Conservation (phyloP, 2,113 vertebrate genomes). For the Amblyopsis rosae region DNA sequence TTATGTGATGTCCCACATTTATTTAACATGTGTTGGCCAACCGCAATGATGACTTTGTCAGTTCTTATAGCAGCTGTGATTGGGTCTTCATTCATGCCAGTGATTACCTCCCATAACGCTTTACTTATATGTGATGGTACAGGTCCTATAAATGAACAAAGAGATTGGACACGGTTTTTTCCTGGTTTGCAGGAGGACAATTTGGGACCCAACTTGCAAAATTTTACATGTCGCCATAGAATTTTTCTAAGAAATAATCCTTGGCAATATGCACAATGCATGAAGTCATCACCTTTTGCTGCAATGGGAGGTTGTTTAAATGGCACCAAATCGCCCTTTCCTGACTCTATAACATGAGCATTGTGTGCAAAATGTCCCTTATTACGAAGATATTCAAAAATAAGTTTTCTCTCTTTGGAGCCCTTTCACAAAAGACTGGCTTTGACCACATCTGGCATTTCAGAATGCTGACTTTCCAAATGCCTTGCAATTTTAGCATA, state of each 20-base stretch:
- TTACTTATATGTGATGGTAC: too few relatives aligned
- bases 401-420: slow-evolving; percentile 39
- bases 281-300: slow-evolving; percentile 33
- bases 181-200: slow-evolving; percentile 20
- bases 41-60: slow-evolving; percentile 24
- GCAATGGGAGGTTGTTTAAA: slow-evolving; percentile 11
- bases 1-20: slow-evolving; percentile 34
- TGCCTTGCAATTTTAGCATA: slow-evolving; percentile 38
- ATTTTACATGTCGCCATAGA: slow-evolving; percentile 34
- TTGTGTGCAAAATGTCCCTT: slow-evolving; percentile 49
- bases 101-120: too few relatives aligned
- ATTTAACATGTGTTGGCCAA: slow-evolving; percentile 35
- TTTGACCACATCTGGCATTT: slow-evolving; percentile 31
- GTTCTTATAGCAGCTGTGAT: slow-evolving; percentile 15
- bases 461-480: slow-evolving; percentile 20
- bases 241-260: slow-evolving; percentile 35
- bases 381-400: slow-evolving; percentile 35
- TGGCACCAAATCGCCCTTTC: slow-evolving; percentile 33
- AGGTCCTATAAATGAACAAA: slow-evolving; percentile 12
- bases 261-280: slow-evolving; percentile 40
- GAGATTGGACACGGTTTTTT: slow-evolving; percentile 28
- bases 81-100: too few relatives aligned
- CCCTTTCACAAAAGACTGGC: slow-evolving; percentile 38
- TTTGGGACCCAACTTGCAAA: slow-evolving; percentile 16
- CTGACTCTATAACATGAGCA: slow-evolving; percentile 42